phyloP scores from a whole-genome alignment of 2,888 invertebrate genomes.

The Perithous albicinctus region DNA sequence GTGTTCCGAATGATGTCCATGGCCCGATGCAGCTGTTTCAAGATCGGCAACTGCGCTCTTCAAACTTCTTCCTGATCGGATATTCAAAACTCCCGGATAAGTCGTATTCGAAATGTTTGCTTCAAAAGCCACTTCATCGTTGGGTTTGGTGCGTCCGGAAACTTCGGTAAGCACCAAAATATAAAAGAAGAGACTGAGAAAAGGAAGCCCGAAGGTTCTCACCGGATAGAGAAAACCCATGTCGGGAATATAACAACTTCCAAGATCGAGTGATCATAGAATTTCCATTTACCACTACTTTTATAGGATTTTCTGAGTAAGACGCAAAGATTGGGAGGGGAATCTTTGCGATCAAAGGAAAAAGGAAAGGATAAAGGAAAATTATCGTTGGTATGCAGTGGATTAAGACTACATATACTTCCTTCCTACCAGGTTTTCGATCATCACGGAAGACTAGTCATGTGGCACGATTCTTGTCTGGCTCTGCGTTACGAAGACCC shows the following conservation, averaged over 20 bases:
- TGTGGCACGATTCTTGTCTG: constrained; percentile 59
- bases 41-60: constrained; percentile 35
- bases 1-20: constrained; percentile 81
- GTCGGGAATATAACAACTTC: constrained; percentile 12
- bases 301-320: constrained; percentile 56
- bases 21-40: constrained; percentile 61
- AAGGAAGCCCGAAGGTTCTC: constrained; percentile 5
- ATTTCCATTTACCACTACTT: constrained; percentile 32
- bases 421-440: constrained; percentile 50
- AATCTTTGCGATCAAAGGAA: no score
- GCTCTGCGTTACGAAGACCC: constrained; percentile 41
- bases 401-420: constrained; percentile 41
- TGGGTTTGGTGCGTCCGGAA: constrained; percentile 17
- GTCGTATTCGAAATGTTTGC: neutral
- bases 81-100: constrained; percentile 1
- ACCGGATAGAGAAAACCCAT: constrained; percentile 24
- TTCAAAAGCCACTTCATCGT: constrained; percentile 24
- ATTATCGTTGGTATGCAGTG: neutral
- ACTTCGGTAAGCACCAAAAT: constrained; percentile 16
- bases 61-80: constrained; percentile 33
- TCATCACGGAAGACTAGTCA: constrained; percentile 58
- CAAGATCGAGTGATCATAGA: constrained; percentile 51
- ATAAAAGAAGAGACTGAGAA: constrained; percentile 23
- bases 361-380: no score
- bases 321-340: neutral